Evolutionary conservation across 1,140 invertebrate genomes (phyloP).

Genomic region (Drosophila funebris): DNA sequence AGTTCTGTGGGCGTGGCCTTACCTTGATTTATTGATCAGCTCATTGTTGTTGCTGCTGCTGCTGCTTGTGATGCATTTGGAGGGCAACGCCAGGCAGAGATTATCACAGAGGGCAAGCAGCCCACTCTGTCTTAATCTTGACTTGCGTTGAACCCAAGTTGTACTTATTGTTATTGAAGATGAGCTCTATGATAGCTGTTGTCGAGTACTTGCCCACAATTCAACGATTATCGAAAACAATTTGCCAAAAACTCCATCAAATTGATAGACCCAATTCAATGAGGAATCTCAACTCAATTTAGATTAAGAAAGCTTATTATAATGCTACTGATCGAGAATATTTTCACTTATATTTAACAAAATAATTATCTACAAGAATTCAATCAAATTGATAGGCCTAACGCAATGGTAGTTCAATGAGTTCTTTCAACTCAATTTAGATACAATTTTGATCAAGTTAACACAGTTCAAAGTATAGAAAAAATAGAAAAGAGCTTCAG

Average conservation of each 20-base stretch:
- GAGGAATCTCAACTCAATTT: background rate
- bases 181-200: conserved; percentile 5
- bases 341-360: no score
- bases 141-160: conserved; percentile 4
- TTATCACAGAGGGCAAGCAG: conserved; percentile 1
- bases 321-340: no score
- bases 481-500: no score
- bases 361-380: background rate
- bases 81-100: background rate
- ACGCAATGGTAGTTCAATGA: background rate
- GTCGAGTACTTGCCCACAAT: background rate
- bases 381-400: background rate
- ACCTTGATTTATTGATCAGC: conserved; percentile 65
- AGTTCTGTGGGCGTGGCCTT: conserved; percentile 43
- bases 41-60: background rate
- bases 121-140: conserved; percentile 13
- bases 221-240: background rate
- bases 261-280: conserved; percentile 12
- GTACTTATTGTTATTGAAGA: conserved; percentile 13
- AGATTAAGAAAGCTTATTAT: no score
- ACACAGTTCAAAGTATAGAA: no score
- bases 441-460: background rate
- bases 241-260: background rate
- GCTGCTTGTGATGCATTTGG: background rate
- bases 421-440: background rate